Percentiles rank a stretch among this genome's conserved stretches.
Evolutionary conservation across 92 coral and sea anemone genomes (phyloP).

Genomic region (Palythoa heliodiscus): DNA sequence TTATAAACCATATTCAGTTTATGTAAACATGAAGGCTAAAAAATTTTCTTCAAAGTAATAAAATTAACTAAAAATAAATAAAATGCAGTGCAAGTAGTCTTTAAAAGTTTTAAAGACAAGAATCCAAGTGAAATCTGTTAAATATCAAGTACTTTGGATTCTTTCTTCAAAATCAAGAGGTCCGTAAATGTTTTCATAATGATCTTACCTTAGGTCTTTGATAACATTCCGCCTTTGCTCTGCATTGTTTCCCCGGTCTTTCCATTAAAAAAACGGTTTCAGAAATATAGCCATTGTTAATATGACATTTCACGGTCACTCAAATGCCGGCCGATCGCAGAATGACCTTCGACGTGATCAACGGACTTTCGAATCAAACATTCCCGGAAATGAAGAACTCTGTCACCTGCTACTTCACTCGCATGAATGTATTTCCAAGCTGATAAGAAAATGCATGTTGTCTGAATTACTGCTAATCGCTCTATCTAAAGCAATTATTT

Average conservation of each 20-base stretch:
- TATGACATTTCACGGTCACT: not conserved
- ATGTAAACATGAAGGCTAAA: too few relatives aligned
- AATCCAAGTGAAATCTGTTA: not conserved
- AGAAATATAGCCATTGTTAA: not conserved
- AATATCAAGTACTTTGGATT: not conserved
- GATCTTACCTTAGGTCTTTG: conserved; percentile 27
- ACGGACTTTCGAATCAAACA: not conserved
- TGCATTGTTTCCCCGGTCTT: conserved; percentile 19
- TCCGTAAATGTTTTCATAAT: not conserved
- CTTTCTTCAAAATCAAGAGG: not conserved
- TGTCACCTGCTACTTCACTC: not conserved
- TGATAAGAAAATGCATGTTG: not conserved
- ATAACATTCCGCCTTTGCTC: conserved; percentile 12
- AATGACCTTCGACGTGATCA: not conserved
- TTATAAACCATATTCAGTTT: too few relatives aligned
- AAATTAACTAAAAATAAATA: too few relatives aligned
- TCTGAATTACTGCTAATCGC: conserved; percentile 19
- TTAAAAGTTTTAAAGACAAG: not conserved
- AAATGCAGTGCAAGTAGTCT: too few relatives aligned
- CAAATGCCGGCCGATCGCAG: not conserved
- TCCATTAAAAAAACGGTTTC: conserved; percentile 13
- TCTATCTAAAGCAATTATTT: conserved; percentile 31
- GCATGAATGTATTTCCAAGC: conserved; percentile 2
- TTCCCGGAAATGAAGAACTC: not conserved
- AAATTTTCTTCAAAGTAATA: too few relatives aligned